phyloP scores from a whole-genome alignment of 2,113 vertebrate genomes.

The Siphamia tubifer region DNA sequence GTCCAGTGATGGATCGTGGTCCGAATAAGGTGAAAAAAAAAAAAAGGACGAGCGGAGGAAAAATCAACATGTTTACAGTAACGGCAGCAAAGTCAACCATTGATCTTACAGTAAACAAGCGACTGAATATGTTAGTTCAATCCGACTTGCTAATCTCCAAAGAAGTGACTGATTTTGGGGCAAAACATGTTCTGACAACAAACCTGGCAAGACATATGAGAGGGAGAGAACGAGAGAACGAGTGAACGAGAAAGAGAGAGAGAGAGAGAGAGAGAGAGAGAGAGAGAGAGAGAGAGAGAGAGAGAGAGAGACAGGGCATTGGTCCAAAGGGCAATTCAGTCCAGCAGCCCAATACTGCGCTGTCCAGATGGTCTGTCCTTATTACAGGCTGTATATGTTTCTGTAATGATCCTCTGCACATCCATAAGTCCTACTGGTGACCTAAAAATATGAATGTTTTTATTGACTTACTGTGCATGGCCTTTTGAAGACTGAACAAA shows the following conservation, averaged over 20 bases:
- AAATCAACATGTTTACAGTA: background rate
- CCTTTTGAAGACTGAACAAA: conserved; percentile 13
- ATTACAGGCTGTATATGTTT: conserved; percentile 61
- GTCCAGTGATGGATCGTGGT: conserved; percentile 28
- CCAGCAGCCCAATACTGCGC: conserved; percentile 45
- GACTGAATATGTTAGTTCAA: conserved; percentile 17
- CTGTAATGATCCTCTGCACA: conserved; percentile 37
- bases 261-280: conserved; percentile 21
- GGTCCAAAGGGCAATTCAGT: conserved; percentile 58
- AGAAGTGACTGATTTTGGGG: conserved; percentile 53
- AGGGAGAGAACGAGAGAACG: conserved; percentile 9
- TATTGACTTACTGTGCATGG: background rate
- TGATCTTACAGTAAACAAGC: conserved; percentile 3
- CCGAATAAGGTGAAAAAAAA: conserved; percentile 35
- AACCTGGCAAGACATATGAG: conserved; percentile 61
- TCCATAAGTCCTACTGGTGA: conserved; percentile 28
- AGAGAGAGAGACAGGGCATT: conserved; percentile 31
- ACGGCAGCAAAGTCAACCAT: background rate
- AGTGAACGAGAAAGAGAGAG: background rate
- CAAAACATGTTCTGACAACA: conserved; percentile 58
- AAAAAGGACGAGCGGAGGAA: conserved; percentile 2
- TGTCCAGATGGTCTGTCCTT: conserved; percentile 68
- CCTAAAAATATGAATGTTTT: conserved; percentile 35
- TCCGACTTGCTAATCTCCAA: conserved; percentile 31
- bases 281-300: background rate